Percentiles rank a stretch among this genome's conserved stretches.
Evolutionary conservation across 2,888 invertebrate genomes (phyloP).

Genomic region (Pomacea canaliculata): DNA sequence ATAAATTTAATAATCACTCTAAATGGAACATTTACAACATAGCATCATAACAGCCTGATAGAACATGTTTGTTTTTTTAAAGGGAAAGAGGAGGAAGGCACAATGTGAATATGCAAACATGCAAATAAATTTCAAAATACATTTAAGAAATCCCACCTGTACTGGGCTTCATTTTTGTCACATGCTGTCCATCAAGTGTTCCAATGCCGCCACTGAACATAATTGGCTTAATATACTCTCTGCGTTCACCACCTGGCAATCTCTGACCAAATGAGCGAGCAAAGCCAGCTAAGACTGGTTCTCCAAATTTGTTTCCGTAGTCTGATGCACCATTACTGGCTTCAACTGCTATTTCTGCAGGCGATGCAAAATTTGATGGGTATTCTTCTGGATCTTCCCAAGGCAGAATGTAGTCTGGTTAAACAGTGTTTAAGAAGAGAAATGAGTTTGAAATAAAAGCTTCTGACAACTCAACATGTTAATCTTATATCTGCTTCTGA

Average conservation of each 20-base stretch:
- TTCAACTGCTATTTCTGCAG: conserved; percentile 90
- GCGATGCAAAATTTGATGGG: conserved; percentile 90
- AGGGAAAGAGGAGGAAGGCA: too few relatives aligned
- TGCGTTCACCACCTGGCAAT: conserved; percentile 76
- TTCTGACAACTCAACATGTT: too few relatives aligned
- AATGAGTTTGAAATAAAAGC: not conserved
- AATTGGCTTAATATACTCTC: conserved; percentile 97
- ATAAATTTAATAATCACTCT: too few relatives aligned
- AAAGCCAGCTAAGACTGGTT: conserved; percentile 93
- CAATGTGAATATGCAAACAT: too few relatives aligned
- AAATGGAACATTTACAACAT: too few relatives aligned
- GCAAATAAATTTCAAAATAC: too few relatives aligned
- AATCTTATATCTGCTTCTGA: too few relatives aligned
- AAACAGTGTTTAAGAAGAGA: conserved; percentile 13
- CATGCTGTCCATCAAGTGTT: conserved; percentile 86
- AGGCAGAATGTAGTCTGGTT: conserved; percentile 82
- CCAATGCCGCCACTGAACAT: conserved; percentile 99
- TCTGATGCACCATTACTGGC: conserved; percentile 98
- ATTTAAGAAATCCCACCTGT: conserved; percentile 73
- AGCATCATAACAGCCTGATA: too few relatives aligned
- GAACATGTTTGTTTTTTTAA: too few relatives aligned
- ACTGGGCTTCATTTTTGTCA: conserved; percentile 81
- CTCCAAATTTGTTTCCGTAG: conserved; percentile 99
- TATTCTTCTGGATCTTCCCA: conserved; percentile 86
- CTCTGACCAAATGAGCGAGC: conserved; percentile 88